Conservation (phyloP, 2,113 vertebrate genomes). For the Leptosomus discolor region DNA sequence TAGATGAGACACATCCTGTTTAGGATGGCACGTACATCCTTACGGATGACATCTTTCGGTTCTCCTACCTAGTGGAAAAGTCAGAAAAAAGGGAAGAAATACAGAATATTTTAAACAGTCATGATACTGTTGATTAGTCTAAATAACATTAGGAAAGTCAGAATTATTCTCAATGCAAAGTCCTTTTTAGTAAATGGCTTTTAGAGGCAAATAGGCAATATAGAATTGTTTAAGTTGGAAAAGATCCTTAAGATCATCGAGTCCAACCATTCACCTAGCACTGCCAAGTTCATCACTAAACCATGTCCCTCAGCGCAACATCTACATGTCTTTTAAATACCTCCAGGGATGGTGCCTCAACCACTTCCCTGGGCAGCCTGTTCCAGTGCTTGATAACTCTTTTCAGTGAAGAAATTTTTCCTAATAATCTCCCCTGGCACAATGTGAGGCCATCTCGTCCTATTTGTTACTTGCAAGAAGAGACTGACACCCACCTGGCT, state of each 20-base stretch:
- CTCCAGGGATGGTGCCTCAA: not conserved
- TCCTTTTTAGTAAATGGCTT: not conserved
- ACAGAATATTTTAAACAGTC: not conserved
- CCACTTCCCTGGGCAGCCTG: not conserved
- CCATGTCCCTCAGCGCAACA: rapidly evolving
- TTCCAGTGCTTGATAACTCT: not conserved
- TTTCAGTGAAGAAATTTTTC: not conserved
- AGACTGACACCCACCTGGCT: rapidly evolving
- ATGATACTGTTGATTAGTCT: not conserved
- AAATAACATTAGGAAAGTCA: not conserved
- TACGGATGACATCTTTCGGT: constrained; percentile 93
- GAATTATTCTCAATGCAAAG: not conserved
- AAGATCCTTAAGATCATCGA: not conserved
- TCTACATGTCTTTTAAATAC: not conserved
- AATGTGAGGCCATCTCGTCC: not conserved
- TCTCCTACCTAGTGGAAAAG: constrained; percentile 85
- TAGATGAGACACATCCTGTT: constrained; percentile 93
- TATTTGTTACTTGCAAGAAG: not conserved
- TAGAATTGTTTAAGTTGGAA: not conserved
- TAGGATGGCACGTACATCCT: constrained; percentile 92
- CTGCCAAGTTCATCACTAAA: not conserved
- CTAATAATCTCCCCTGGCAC: not conserved
- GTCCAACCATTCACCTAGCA: not conserved
- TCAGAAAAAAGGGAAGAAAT: not conserved
- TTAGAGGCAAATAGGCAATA: not conserved